Percentiles rank a stretch among this genome's conserved stretches.
Evolutionary conservation across 92 coral and sea anemone species (phyloP).

Genomic region (Heliopora coerulea): DNA sequence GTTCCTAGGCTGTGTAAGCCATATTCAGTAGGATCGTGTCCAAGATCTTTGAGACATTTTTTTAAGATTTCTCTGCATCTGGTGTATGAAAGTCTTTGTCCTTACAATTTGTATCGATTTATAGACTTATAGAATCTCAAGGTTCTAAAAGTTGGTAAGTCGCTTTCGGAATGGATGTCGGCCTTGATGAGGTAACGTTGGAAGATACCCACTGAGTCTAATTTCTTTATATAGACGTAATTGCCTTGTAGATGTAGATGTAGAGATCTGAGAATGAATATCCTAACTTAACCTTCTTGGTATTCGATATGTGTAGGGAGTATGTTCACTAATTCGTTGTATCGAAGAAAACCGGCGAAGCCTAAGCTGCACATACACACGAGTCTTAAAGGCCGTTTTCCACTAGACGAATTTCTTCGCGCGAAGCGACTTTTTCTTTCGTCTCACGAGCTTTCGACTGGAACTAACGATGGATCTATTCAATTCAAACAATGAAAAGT

Average conservation of each 20-base stretch:
- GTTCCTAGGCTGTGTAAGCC: conserved; percentile 52
- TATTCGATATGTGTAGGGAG: background rate
- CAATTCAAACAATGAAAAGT: too few species aligned
- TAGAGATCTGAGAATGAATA: conserved; percentile 46
- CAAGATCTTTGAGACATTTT: conserved; percentile 8
- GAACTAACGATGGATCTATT: too few species aligned
- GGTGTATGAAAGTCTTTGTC: conserved; percentile 7
- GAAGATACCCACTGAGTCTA: conserved; percentile 22
- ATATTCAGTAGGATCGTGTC: conserved; percentile 31
- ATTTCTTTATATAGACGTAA: conserved; percentile 15
- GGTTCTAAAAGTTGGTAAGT: conserved; percentile 11
- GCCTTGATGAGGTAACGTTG: background rate
- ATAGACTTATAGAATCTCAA: background rate
- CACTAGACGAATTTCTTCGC: too few species aligned
- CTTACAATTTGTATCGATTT: background rate
- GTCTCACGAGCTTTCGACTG: too few species aligned
- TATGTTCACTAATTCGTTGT: conserved; percentile 7
- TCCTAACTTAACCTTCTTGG: background rate
- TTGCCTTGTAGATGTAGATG: conserved; percentile 44
- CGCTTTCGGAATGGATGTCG: conserved; percentile 3
- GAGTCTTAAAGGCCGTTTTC: too few species aligned
- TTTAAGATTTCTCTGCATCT: conserved; percentile 39
- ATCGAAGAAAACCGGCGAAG: conserved; percentile 54
- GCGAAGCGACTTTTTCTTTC: too few species aligned
- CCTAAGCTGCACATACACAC: conserved; percentile 46